Conservation (phyloP, 1,140 invertebrate genomes). For the Charaxes varanes region DNA sequence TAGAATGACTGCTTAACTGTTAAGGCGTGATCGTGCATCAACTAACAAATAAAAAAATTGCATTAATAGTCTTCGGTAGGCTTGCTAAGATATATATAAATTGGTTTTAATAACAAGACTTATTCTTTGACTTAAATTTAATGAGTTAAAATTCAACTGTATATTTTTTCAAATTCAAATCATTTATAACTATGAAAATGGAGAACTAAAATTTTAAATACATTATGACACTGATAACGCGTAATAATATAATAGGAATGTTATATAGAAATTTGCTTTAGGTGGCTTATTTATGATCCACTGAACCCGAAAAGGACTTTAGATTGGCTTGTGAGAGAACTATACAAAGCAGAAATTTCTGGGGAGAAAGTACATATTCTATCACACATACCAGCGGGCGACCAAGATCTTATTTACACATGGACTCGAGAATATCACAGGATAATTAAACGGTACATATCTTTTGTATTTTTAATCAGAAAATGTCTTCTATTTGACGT, state of each 20-base stretch:
- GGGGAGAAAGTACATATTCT: constrained; percentile 88
- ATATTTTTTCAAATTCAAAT: too few species aligned
- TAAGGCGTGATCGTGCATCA: too few species aligned
- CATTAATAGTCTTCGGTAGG: too few species aligned
- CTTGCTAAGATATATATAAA: too few species aligned
- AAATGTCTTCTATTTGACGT: not conserved
- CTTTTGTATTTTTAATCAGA: not conserved
- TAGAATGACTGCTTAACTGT: too few species aligned
- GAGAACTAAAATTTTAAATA: too few species aligned
- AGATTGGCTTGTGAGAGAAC: constrained; percentile 82
- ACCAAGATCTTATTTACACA: constrained; percentile 78
- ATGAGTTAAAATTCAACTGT: too few species aligned
- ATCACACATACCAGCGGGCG: constrained; percentile 86
- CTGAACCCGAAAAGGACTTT: constrained; percentile 80
- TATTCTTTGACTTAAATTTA: too few species aligned
- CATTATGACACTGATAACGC: too few species aligned
- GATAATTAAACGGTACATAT: constrained; percentile 66
- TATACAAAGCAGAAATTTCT: constrained; percentile 81
- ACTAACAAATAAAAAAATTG: too few species aligned
- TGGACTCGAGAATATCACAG: constrained; percentile 80
- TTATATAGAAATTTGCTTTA: constrained; percentile 11
- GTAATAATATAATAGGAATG: not conserved
- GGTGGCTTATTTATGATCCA: constrained; percentile 79
- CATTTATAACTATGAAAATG: too few species aligned
- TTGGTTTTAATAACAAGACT: too few species aligned